phyloP scores from a whole-genome alignment of 2,113 vertebrate genomes.

The Euleptes europaea region DNA sequence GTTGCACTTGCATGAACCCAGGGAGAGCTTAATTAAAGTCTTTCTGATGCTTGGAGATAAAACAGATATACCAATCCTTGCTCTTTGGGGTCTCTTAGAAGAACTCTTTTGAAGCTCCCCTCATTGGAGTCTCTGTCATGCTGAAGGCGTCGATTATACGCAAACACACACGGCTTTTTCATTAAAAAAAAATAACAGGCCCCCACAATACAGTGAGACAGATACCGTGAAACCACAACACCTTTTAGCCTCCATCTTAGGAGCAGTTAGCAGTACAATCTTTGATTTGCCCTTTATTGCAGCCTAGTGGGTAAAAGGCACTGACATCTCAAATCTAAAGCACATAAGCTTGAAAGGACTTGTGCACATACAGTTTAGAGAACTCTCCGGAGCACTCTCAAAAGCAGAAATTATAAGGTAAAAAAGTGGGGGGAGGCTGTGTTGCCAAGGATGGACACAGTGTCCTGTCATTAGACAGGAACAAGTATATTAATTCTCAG shows the following conservation, averaged over 20 bases:
- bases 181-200: conserved; percentile 39
- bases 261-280: conserved; percentile 50
- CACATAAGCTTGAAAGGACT: conserved; percentile 17
- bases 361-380: conserved; percentile 9
- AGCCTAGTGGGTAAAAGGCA: conserved; percentile 50
- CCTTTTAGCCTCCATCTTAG: conserved; percentile 56
- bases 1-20: conserved; percentile 47
- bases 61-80: conserved; percentile 59
- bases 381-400: neutral
- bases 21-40: conserved; percentile 70
- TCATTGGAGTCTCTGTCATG: conserved; percentile 44
- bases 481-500: neutral
- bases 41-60: conserved; percentile 68
- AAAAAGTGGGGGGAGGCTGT: conserved; percentile 1
- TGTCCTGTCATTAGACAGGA: neutral
- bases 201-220: conserved; percentile 30
- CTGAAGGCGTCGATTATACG: conserved; percentile 58
- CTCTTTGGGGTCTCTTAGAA: conserved; percentile 62
- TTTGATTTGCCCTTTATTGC: conserved; percentile 52
- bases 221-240: conserved; percentile 45
- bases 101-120: conserved; percentile 45
- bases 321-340: conserved; percentile 41
- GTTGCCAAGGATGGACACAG: neutral
- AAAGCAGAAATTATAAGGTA: conserved; percentile 38
- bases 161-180: conserved; percentile 51